Evolutionary conservation across 2,888 invertebrate species (phyloP), one percentile per base, ranked within the genome.

Genomic region (Prosapia bicincta): DNA sequence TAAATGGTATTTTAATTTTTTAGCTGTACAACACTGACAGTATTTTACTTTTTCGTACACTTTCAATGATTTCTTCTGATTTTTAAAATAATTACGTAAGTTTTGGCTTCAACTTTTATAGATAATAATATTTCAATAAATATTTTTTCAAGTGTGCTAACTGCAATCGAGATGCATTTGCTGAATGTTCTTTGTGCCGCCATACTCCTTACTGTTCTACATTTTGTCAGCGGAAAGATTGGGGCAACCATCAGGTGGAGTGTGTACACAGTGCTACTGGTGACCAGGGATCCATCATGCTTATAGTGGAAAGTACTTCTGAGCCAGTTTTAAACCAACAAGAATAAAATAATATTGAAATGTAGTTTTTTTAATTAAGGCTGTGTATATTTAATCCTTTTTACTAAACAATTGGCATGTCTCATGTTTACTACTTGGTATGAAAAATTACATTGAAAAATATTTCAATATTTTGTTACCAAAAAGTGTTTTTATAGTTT

Each of bases 181-280:
- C 94, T 0, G 95, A 95, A 84, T 96, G 96, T 84, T 95, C 95
- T 0, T 86, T 95, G 65, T 96, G 96, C 83, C 89, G 95, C 71
- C 89, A 93, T 78, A 95, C 95, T 15, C 94, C 94, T 10, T 96
- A 96, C 85, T 96, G 96, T 84, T 95, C 95, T 7, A 93, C 93
- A 2, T 95, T 94, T 85, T 96, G 96, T 85, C 95, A 96, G 85
- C 90, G 94, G 79, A 95, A 95, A 85, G 95, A 96, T 86, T 96
- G 95, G 95, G 91, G 90, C 20, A 89, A 92, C 54, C 95, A 93
- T 85, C 95, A 95, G 85, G 92, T 94, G 78, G 94, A 95, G 84
- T 94, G 94, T 83, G 91, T 93, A 65, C 88, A 93, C 77, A 90
- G 90, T 38, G 90, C 91, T 26, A 87, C 90, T 0, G 85, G 85